phyloP scores from a whole-genome alignment of 2,113 vertebrate species.

The Platichthys stellatus region DNA sequence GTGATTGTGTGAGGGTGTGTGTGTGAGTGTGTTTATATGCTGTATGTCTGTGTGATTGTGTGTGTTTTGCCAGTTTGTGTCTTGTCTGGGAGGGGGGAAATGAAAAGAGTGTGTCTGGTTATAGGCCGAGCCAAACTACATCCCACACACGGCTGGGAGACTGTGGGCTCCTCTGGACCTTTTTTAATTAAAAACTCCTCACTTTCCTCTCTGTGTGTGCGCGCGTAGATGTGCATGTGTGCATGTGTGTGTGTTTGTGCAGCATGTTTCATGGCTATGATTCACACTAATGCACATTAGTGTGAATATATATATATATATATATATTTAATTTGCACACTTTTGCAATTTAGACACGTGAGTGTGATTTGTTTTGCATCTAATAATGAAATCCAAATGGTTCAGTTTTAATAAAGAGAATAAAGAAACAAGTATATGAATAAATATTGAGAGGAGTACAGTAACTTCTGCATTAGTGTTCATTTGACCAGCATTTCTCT shows the following conservation, averaged over 20 bases:
- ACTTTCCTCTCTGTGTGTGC: constrained; percentile 18
- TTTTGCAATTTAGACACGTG: neutral
- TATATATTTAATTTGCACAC: neutral
- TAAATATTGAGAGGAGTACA: neutral
- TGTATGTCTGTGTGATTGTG: constrained; percentile 5
- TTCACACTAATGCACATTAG: constrained; percentile 5
- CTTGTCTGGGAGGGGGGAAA: constrained; percentile 64
- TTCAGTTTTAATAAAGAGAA: neutral
- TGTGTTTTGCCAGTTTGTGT: constrained; percentile 43
- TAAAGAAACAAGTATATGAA: neutral
- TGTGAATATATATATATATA: neutral
- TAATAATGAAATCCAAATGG: too few species aligned
- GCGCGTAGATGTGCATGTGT: constrained; percentile 7
- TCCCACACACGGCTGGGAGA: constrained; percentile 75
- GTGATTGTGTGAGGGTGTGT: constrained; percentile 21
- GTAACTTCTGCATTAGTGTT: neutral
- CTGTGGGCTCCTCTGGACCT: constrained; percentile 67
- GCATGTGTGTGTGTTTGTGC: neutral
- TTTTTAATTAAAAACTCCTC: constrained; percentile 72
- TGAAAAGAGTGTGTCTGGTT: constrained; percentile 73
- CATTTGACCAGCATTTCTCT: too few species aligned
- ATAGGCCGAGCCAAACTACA: constrained; percentile 64
- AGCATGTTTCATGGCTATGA: constrained; percentile 12
- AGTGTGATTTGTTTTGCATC: too few species aligned
- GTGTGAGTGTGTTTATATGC: constrained; percentile 14